Evolutionary conservation across 2,888 invertebrate genomes (phyloP).

Genomic region (Eupithecia vulgata): DNA sequence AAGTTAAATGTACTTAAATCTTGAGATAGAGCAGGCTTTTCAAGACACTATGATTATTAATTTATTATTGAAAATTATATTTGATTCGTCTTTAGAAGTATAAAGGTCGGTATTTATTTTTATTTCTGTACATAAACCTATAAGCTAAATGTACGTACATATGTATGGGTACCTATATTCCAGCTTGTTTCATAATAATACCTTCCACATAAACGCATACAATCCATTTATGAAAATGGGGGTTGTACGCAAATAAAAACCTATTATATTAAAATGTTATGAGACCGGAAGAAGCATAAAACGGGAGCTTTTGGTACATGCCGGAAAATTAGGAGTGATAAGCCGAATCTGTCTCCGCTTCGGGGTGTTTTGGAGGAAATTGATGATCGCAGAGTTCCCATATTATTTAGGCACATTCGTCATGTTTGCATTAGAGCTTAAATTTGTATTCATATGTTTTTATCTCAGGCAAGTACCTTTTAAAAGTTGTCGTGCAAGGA

Average conservation of each 20-base stretch:
- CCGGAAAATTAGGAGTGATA: not conserved
- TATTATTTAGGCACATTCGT: not conserved
- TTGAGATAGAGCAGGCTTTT: not conserved
- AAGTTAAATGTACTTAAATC: too few species aligned
- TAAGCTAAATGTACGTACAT: not conserved
- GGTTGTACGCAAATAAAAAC: not conserved
- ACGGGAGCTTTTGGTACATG: not conserved
- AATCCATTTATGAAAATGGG: conserved; percentile 1
- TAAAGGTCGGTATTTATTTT: not conserved
- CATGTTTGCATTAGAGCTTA: not conserved
- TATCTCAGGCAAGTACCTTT: too few species aligned
- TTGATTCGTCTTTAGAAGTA: not conserved
- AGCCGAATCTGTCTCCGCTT: not conserved
- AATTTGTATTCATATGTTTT: not conserved
- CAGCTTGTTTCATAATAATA: not conserved
- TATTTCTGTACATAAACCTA: not conserved
- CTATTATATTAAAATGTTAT: not conserved
- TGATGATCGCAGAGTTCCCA: not conserved
- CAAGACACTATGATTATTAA: not conserved
- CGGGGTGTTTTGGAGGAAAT: not conserved
- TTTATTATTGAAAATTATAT: not conserved
- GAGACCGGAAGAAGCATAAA: not conserved
- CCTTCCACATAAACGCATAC: not conserved
- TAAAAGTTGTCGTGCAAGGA: too few species aligned
- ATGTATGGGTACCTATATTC: not conserved